Evolutionary conservation across 1,140 invertebrate genomes (phyloP), one percentile per base, ranked within the genome.

Genomic region (Drosophila athabasca): DNA sequence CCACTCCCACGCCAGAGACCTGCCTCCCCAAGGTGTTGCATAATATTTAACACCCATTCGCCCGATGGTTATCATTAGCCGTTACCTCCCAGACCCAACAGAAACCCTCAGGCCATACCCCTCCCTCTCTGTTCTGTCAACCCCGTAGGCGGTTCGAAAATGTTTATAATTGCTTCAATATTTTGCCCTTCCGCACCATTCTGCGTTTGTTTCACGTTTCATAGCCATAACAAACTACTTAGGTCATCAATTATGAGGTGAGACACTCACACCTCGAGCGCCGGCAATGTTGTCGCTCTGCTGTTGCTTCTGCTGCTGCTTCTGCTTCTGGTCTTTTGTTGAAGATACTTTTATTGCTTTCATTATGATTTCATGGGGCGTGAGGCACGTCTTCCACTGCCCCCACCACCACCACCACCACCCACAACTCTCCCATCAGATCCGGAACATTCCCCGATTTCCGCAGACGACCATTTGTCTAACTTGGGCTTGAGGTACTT

Each of bases 321-420:
- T 11, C 7, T n/a, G 53, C 17, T 44, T 61, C 49, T 65, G 39
- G 48, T 41, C 59, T 76, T 46, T 61, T 69, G 62, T 22, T 66
- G 82, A 22, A 82, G 78, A 82, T 88, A 66, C 76, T 87, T 87
- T 87, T 88, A 87, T 87, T 84, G 82, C 81, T 84, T 84, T 87
- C 82, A 87, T 87, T 87, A 87, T 87, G 78, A 88, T 82, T 88
- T 88, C 70, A 88, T 82, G 78, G 64, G 64, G 82, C 65, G 50
- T 65, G 59, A 64, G 53, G 79, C 82, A 87, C 83, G 82, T 88
- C 77, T 68, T 39, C 9, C 31, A 35, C 44, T 49, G 45, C 64
- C 58, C 26, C 31, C 31, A 39, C n/a, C 41, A 19, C 17, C 17
- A 19, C 22, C 26, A 9, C 49, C 29, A 15, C 15, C 15, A 7